These are phyloP conservation scores for Staurois parvus DNA, from an alignment of 2,797 vertebrate species.

Conservation along the genomic window DNA sequence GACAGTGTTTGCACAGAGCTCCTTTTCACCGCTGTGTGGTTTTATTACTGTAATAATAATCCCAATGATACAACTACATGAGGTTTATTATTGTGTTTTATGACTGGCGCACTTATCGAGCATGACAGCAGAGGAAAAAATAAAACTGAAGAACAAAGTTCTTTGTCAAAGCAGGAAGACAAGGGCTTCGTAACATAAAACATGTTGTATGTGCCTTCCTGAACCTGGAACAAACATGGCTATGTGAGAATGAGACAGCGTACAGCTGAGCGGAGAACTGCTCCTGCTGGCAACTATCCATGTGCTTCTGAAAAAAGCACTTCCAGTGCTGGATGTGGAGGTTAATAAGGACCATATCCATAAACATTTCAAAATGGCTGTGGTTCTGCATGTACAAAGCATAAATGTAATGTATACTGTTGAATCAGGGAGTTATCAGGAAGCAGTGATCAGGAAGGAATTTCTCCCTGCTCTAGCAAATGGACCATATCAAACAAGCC, in stretches of 20 bases:
- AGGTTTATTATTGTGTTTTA: slow-evolving; percentile 53
- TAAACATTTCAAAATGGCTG: no score
- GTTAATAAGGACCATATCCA: no score
- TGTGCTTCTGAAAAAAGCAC: not conserved
- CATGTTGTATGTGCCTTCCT: slow-evolving; percentile 8
- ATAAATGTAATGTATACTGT: no score
- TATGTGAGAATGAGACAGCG: not conserved
- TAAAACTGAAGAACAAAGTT: slow-evolving; percentile 37
- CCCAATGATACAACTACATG: slow-evolving; percentile 49
- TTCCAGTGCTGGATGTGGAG: not conserved
- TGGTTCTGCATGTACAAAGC: no score
- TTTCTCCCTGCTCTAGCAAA: no score
- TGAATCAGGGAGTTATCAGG: no score
- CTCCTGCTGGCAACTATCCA: not conserved
- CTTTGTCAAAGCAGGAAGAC: slow-evolving; percentile 30
- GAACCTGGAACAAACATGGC: not conserved
- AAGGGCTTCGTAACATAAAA: slow-evolving; percentile 17
- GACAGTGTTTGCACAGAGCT: slow-evolving; percentile 6
- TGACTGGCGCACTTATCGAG: slow-evolving; percentile 43
- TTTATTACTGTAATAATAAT: slow-evolving; percentile 51
- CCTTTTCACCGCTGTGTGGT: slow-evolving; percentile 38
- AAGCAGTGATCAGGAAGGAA: no score
- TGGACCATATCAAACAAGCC: no score
- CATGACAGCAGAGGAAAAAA: slow-evolving; percentile 44
- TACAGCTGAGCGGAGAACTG: not conserved